phyloP scores from a whole-genome alignment of 2,888 invertebrate genomes.

The Dryococelus australis region DNA sequence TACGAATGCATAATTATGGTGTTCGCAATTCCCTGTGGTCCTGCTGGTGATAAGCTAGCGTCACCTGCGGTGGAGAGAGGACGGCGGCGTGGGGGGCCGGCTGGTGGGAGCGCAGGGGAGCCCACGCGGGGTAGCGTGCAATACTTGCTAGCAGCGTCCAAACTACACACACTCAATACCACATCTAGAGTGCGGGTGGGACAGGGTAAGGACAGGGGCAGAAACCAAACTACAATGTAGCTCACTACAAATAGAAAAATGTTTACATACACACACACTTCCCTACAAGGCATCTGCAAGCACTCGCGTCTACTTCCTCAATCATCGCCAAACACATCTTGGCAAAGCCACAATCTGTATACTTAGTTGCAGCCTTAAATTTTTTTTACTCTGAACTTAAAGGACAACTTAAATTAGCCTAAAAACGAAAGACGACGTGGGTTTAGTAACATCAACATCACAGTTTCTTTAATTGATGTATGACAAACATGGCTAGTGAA shows the following conservation, averaged over 20 bases:
- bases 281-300: neutral
- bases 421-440: too few relatives aligned
- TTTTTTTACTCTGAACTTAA: too few relatives aligned
- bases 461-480: too few relatives aligned
- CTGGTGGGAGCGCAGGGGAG: constrained; percentile 62
- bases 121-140: constrained; percentile 63
- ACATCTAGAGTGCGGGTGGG: constrained; percentile 45
- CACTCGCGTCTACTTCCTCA: neutral
- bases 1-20: too few relatives aligned
- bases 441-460: too few relatives aligned
- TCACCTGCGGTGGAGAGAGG: constrained; percentile 70
- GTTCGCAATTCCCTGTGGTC: neutral
- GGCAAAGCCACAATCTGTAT: too few relatives aligned
- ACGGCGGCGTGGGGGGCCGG: constrained; percentile 64
- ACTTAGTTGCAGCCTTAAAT: too few relatives aligned
- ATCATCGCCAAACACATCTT: too few relatives aligned
- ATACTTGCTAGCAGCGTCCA: constrained; percentile 66
- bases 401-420: too few relatives aligned
- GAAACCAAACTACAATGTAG: constrained; percentile 19
- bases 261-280: neutral
- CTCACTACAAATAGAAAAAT: neutral
- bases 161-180: constrained; percentile 53
- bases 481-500: too few relatives aligned
- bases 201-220: constrained; percentile 28
- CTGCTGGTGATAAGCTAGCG: neutral